A percentile compares a stretch with the other conserved stretches of the same genome.
Evolutionary conservation across 2,888 invertebrate genomes (phyloP).

Genomic region (Panopea generosa): DNA sequence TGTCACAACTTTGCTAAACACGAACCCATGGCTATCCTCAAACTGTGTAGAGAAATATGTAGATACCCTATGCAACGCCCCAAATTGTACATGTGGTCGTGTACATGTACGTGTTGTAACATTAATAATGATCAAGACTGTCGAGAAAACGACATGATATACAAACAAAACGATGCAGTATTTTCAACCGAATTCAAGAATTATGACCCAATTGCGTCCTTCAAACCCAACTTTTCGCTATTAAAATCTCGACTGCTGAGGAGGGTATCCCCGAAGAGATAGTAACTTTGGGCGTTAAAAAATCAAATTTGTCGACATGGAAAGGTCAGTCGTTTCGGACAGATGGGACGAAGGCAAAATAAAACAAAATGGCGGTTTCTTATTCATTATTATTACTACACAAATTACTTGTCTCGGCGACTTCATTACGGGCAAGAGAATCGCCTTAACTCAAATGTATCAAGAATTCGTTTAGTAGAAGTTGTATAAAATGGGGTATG

Average conservation of each 20-base stretch:
- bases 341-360: slow-evolving; percentile 39
- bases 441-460: neutral
- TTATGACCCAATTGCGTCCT: neutral
- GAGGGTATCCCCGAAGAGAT: neutral
- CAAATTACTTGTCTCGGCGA: slow-evolving; percentile 11
- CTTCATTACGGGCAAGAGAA: neutral
- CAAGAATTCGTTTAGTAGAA: neutral
- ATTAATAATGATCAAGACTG: slow-evolving; percentile 45
- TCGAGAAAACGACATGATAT: slow-evolving; percentile 49
- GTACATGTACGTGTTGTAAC: slow-evolving; percentile 55
- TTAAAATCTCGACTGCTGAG: slow-evolving; percentile 1
- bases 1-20: neutral
- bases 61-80: slow-evolving; percentile 32
- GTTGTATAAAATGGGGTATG: neutral
- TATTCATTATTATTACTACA: slow-evolving; percentile 68
- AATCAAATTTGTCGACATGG: too few relatives aligned
- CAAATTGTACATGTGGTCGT: slow-evolving; percentile 41
- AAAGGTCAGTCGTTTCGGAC: slow-evolving; percentile 34
- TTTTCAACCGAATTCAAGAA: neutral
- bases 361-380: slow-evolving; percentile 81
- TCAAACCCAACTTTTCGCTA: neutral
- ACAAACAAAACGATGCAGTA: slow-evolving; percentile 37
- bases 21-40: slow-evolving; percentile 11
- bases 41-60: slow-evolving; percentile 19
- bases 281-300: too few relatives aligned